Percentiles rank a stretch among this genome's conserved stretches.
These are phyloP conservation scores for Brenthis ino DNA, from an alignment of 2,888 invertebrate genomes.

Conservation along the genomic window DNA sequence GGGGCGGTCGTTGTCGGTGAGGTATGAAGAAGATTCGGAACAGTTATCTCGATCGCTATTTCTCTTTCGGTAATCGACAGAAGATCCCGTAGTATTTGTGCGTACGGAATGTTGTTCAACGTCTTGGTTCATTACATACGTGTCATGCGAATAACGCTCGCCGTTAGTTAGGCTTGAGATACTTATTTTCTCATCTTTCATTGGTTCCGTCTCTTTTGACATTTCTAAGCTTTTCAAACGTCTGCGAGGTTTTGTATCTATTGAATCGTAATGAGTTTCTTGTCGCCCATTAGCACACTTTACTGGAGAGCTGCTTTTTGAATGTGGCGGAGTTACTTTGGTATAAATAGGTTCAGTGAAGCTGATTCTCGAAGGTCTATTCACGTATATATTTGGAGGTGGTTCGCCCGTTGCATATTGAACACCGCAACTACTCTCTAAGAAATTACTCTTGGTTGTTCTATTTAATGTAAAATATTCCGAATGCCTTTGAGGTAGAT, in stretches of 20 bases:
- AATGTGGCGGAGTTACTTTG: slow-evolving; percentile 71
- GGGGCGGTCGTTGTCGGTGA: slow-evolving; percentile 77
- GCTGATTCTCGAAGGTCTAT: slow-evolving; percentile 65
- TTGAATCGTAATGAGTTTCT: slow-evolving; percentile 76
- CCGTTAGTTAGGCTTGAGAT: slow-evolving; percentile 68
- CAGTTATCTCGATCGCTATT: slow-evolving; percentile 79
- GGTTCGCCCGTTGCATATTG: slow-evolving; percentile 63
- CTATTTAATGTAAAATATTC: slow-evolving; percentile 78
- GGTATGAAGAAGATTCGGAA: slow-evolving; percentile 77
- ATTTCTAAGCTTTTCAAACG: slow-evolving; percentile 74
- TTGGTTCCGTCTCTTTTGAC: slow-evolving; percentile 59
- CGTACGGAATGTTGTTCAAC: slow-evolving; percentile 76
- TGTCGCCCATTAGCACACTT: slow-evolving; percentile 60
- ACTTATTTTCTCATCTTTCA: slow-evolving; percentile 61
- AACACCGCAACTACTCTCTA: slow-evolving; percentile 68
- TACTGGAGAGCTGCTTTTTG: slow-evolving; percentile 67
- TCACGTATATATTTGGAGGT: slow-evolving; percentile 47
- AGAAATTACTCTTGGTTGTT: slow-evolving; percentile 68
- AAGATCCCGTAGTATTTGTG: slow-evolving; percentile 70
- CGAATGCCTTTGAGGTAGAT: slow-evolving; percentile 77
- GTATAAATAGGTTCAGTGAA: slow-evolving; percentile 78
- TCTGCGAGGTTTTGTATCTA: slow-evolving; percentile 74
- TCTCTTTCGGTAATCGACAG: slow-evolving; percentile 73
- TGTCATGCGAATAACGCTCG: slow-evolving; percentile 66
- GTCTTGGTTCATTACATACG: slow-evolving; percentile 68